Base-by-base conservation (phyloP, 2,888 invertebrate genomes). In the Arge pagana region DNA sequence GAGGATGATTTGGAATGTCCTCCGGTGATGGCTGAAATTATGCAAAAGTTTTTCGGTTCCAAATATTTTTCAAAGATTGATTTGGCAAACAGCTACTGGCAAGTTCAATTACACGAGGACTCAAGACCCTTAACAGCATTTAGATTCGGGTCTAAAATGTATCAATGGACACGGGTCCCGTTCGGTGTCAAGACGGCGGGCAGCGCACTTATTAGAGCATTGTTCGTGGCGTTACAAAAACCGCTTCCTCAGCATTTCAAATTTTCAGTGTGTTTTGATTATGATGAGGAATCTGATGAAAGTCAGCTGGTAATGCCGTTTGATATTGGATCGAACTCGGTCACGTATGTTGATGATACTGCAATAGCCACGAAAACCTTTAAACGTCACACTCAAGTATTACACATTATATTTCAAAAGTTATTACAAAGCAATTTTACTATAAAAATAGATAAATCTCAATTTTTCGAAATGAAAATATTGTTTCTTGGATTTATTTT, bases 331-430 rank as follows among this genome's bases (percentile, higher is more conserved):
- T n/a, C n/a, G n/a, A 58, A 63, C 4, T 62, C 62, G 41, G 50
- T 67, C 8, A 40, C 56, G 5, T 67, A 68, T 41, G 52, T 68
- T 8, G 66, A 67, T 52, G 67, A 68, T 48, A 39, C 67, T 8
- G 30, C 66, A 3, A 54, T 68, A 2, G 57, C 58, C 0, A 65
- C 64, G 1, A 15, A 16, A 2, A 50, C 50, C 18, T 58, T 65
- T 31, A 49, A 61, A n/a, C 51, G 59, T 10, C 64, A 65, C 39
- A 28, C 61, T 3, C 6, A 45, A 13, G 59, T 63, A 41, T 15
- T 65, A 0, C 36, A 57, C 24, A 24, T 28, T 8, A 52, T 68
- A 1, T 59, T 67, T 5, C 15, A 21, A 3, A 39, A 48, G 28
- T 39, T 64, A 15, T 16, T 42, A 10, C 50, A 56, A 11, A 57